Evolutionary conservation across 2,113 vertebrate species (phyloP).

Genomic region (Micronycteris hirsuta): DNA sequence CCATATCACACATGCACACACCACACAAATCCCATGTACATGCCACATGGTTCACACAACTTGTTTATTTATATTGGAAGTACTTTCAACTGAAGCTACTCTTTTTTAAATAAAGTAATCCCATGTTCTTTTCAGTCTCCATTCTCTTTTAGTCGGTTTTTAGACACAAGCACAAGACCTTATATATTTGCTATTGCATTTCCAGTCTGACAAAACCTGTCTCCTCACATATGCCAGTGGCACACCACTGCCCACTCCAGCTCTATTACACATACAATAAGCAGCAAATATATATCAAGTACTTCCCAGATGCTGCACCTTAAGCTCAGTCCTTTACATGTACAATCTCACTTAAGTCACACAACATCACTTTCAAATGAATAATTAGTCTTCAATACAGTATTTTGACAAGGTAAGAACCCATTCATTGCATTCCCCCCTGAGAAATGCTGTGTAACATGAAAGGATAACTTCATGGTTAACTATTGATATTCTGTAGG

Average conservation of each 20-base stretch:
- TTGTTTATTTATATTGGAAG: not conserved
- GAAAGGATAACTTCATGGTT: not conserved
- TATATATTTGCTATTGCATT: slow-evolving; percentile 15
- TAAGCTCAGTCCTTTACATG: not conserved
- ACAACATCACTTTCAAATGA: not conserved
- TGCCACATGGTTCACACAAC: not conserved
- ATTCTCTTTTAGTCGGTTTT: slow-evolving; percentile 27
- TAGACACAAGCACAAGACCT: not conserved
- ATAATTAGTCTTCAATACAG: not conserved
- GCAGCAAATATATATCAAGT: not conserved
- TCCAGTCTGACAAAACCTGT: not conserved
- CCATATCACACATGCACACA: not conserved
- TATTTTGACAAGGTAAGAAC: slow-evolving; percentile 23
- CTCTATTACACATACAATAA: not conserved
- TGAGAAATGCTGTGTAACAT: not conserved
- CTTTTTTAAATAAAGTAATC: not conserved
- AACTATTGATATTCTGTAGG: not conserved
- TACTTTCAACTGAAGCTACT: not conserved
- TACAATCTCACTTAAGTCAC: not conserved
- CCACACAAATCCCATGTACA: not conserved
- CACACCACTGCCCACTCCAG: not conserved
- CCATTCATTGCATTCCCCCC: not conserved
- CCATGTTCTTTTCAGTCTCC: not conserved
- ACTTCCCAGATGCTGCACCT: not conserved
- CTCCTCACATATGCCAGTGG: not conserved